Conservation (phyloP, 64 coral and sea anemone genomes). For the Pocillopora damicornis region DNA sequence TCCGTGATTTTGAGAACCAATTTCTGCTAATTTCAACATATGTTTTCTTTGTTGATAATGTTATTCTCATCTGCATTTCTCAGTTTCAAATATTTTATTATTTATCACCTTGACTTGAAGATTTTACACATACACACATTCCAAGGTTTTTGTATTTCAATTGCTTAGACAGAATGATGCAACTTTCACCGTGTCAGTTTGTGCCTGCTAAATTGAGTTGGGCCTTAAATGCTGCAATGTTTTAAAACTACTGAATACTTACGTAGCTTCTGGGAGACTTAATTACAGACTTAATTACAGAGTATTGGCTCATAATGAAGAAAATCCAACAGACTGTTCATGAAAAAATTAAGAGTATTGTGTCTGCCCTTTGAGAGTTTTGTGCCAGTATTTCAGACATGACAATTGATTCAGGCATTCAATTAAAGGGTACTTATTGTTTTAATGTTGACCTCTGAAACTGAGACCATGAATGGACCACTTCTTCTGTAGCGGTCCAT, state of each 20-base stretch:
- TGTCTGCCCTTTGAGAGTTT: neutral
- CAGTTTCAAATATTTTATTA: neutral
- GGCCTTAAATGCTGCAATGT: too few relatives aligned
- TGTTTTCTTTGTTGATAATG: neutral
- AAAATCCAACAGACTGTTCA: neutral
- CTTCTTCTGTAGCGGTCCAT: neutral
- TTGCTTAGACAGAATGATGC: neutral
- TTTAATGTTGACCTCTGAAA: neutral
- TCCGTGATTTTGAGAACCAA: neutral
- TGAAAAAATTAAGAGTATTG: neutral
- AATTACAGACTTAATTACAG: neutral
- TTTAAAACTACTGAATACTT: too few relatives aligned
- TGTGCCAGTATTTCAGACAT: neutral
- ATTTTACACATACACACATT: neutral
- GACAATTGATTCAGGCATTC: neutral
- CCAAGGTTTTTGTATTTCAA: neutral
- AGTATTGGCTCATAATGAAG: neutral
- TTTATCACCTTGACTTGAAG: neutral
- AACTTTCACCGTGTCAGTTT: neutral
- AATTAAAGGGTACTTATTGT: neutral
- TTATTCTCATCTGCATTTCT: neutral
- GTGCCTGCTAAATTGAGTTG: neutral
- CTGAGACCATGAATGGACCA: neutral
- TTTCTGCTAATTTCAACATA: neutral
- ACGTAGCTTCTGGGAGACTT: neutral